phyloP scores from a whole-genome alignment of 2,113 vertebrate species.

The Varanus komodoensis region DNA sequence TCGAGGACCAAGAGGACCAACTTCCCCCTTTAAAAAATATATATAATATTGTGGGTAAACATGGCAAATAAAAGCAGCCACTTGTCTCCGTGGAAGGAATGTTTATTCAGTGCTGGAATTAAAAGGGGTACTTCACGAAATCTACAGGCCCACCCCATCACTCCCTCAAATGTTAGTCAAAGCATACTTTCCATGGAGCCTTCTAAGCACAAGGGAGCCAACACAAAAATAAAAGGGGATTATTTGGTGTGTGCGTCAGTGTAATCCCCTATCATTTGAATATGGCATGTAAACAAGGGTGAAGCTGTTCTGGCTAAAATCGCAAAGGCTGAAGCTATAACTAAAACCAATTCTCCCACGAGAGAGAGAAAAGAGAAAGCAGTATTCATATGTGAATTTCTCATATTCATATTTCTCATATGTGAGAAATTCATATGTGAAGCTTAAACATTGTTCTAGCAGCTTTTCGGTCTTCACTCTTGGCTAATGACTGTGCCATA shows the following conservation, averaged over 20 bases:
- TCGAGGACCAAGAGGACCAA: constrained; percentile 86
- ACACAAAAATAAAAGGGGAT: background rate
- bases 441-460: background rate
- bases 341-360: background rate
- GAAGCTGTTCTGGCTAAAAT: background rate
- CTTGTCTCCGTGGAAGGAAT: background rate
- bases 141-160: background rate
- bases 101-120: background rate
- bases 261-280: background rate
- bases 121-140: background rate
- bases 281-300: background rate
- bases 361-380: background rate
- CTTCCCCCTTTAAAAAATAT: constrained; percentile 85
- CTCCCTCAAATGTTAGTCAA: background rate
- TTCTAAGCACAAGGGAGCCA: background rate
- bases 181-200: background rate
- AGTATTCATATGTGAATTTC: background rate
- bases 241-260: too few species aligned
- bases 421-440: background rate
- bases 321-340: background rate
- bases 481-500: background rate
- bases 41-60: constrained; percentile 41
- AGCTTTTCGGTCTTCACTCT: background rate
- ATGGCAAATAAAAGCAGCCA: constrained; percentile 25
- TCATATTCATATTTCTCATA: too few species aligned